A percentile compares a stretch with the other conserved stretches of the same genome.
Evolutionary conservation across 1,140 invertebrate genomes (phyloP).

Genomic region (Hycleus phaleratus): DNA sequence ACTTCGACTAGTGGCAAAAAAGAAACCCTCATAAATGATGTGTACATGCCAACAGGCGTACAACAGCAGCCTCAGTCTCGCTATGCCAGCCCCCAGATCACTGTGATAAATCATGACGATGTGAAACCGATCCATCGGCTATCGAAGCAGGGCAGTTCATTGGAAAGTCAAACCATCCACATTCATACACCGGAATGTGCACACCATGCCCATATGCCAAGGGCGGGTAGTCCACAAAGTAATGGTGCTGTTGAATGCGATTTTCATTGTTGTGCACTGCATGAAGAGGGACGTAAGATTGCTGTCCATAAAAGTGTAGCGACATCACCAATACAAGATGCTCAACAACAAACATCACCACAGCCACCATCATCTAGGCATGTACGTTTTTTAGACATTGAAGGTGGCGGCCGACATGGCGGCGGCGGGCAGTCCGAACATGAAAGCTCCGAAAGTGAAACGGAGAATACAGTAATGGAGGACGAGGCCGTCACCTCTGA

Average conservation of each 20-base stretch:
- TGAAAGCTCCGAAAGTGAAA: conserved; percentile 85
- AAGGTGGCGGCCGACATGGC: conserved; percentile 45
- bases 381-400: conserved; percentile 68
- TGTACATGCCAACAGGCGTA: conserved; percentile 38
- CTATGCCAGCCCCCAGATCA: conserved; percentile 73
- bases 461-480: conserved; percentile 84
- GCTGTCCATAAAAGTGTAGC: conserved; percentile 82
- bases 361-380: conserved; percentile 49
- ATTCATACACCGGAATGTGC: conserved; percentile 79
- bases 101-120: conserved; percentile 83
- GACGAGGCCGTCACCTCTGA: conserved; percentile 81
- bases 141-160: conserved; percentile 59
- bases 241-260: conserved; percentile 70
- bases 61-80: conserved; percentile 43
- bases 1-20: conserved; percentile 62
- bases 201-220: conserved; percentile 60
- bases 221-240: conserved; percentile 52
- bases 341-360: conserved; percentile 55
- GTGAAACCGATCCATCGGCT: conserved; percentile 46
- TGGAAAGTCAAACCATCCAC: conserved; percentile 68
- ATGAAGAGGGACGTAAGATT: conserved; percentile 84
- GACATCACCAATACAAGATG: conserved; percentile 84
- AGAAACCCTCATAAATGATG: conserved; percentile 50
- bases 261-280: conserved; percentile 89
- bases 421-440: conserved; percentile 50